Percentiles rank a stretch among this genome's conserved stretches.
Conservation (phyloP, 2,797 vertebrate genomes). For the Decapterus maruadsi region DNA sequence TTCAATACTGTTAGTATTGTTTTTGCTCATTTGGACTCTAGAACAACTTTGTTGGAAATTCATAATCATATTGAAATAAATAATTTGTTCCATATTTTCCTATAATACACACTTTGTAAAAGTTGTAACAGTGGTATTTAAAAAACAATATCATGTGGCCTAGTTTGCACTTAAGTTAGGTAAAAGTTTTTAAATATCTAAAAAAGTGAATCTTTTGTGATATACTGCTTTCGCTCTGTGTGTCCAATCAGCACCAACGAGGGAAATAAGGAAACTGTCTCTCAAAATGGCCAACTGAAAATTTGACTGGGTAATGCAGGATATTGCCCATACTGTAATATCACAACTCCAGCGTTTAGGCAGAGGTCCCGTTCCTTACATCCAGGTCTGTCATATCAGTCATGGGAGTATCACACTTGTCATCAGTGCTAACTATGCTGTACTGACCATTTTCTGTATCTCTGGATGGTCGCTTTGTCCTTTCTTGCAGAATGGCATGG, state of each 20-base stretch:
- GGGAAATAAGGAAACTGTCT: background rate
- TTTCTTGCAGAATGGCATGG: slow-evolving; percentile 62
- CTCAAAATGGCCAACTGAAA: background rate
- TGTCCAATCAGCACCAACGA: background rate
- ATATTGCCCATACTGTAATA: background rate
- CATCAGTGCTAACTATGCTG: slow-evolving; percentile 71
- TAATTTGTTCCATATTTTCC: slow-evolving; percentile 19
- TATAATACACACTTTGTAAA: background rate
- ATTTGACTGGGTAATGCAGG: background rate
- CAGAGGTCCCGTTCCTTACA: slow-evolving; percentile 16
- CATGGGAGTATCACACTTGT: slow-evolving; percentile 72
- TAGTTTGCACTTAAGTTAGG: slow-evolving; percentile 3
- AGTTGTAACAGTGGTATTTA: slow-evolving; percentile 4
- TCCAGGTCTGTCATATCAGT: slow-evolving; percentile 56
- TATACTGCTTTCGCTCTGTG: background rate
- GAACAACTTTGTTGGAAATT: background rate
- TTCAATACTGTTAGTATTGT: background rate
- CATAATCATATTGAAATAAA: background rate
- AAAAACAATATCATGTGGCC: background rate
- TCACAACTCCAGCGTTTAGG: slow-evolving; percentile 12
- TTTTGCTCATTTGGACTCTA: background rate
- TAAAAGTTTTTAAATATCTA: slow-evolving; percentile 39
- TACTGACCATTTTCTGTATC: slow-evolving; percentile 62
- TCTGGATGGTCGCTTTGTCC: slow-evolving; percentile 18
- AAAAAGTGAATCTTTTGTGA: slow-evolving; percentile 11